Conservation (phyloP, 2,888 invertebrate genomes). For the Cybosia mesomella region DNA sequence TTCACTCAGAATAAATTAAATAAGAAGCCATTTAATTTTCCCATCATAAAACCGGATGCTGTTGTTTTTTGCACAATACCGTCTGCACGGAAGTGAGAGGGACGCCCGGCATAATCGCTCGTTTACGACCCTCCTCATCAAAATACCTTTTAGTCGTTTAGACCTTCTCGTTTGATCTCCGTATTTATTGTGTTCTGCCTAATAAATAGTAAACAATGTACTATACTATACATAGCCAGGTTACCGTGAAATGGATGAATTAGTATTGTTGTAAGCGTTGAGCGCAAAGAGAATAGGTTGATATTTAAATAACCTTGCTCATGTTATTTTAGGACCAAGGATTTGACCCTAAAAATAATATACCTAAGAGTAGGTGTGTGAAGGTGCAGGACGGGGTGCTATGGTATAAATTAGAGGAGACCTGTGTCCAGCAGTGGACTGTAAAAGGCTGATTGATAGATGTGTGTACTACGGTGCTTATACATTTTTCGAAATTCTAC, state of each 20-base stretch:
- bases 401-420: no score
- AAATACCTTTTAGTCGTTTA: slow-evolving; percentile 36
- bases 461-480: no score
- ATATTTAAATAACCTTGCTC: background rate
- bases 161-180: slow-evolving; percentile 37
- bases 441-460: no score
- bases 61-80: slow-evolving; percentile 51
- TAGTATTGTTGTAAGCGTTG: slow-evolving; percentile 14
- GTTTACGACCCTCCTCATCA: slow-evolving; percentile 44
- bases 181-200: slow-evolving; percentile 39
- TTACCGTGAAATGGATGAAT: slow-evolving; percentile 18
- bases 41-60: slow-evolving; percentile 51
- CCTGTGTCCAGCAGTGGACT: no score
- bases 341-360: no score
- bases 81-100: slow-evolving; percentile 46
- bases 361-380: no score
- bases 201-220: slow-evolving; percentile 35
- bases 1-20: slow-evolving; percentile 55
- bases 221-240: background rate
- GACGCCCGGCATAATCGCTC: slow-evolving; percentile 36
- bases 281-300: no score
- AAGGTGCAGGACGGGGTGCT: no score
- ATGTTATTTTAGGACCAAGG: background rate
- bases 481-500: no score
- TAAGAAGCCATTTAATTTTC: slow-evolving; percentile 56